Percentiles rank a stretch among this genome's conserved stretches.
Conservation (phyloP, 2,797 vertebrate species). For the Percopsis omiscomaycus region DNA sequence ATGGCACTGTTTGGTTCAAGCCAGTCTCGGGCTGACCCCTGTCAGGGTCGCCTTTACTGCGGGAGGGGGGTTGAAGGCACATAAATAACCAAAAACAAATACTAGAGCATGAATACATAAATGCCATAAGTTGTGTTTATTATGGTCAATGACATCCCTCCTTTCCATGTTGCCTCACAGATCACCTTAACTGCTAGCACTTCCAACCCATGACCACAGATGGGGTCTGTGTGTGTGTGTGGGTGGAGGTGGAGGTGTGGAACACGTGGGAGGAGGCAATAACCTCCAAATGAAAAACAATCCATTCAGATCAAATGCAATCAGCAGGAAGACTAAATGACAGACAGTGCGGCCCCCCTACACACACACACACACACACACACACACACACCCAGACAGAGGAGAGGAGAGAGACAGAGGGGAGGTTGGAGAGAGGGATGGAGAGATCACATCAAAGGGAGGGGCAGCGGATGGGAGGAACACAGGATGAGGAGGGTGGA, state of each 20-base stretch:
- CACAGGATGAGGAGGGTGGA: conserved; percentile 21
- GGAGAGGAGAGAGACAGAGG: conserved; percentile 20
- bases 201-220: conserved; percentile 33
- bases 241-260: conserved; percentile 48
- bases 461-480: conserved; percentile 41
- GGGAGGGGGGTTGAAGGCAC: not conserved
- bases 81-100: conserved; percentile 14
- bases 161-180: conserved; percentile 31
- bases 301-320: conserved; percentile 79
- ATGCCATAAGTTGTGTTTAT: conserved; percentile 39
- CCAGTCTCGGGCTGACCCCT: conserved; percentile 17
- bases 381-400: conserved; percentile 69
- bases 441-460: conserved; percentile 62
- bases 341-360: conserved; percentile 50
- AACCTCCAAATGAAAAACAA: conserved; percentile 78
- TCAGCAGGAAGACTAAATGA: conserved; percentile 69
- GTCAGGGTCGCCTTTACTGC: not conserved
- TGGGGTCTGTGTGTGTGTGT: not conserved
- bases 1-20: conserved; percentile 15
- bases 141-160: not conserved
- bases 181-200: conserved; percentile 36
- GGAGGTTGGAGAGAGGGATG: conserved; percentile 32
- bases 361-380: conserved; percentile 66
- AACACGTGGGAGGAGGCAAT: conserved; percentile 59
- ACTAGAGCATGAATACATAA: conserved; percentile 11